Conservation (phyloP, 2,797 vertebrate species). For the Glyptemys insculpta region DNA sequence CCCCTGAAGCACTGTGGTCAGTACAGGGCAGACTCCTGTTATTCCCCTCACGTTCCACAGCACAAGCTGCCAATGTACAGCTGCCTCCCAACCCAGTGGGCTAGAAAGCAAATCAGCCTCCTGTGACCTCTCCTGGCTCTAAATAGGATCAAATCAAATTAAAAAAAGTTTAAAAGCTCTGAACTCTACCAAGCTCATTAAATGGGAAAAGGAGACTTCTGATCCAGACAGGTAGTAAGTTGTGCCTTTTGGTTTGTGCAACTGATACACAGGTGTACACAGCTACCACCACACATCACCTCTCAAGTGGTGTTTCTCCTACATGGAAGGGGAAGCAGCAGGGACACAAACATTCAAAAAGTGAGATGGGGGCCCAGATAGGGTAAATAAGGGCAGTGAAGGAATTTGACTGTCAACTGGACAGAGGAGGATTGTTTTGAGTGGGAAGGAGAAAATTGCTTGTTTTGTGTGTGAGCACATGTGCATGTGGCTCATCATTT, state of each 20-base stretch:
- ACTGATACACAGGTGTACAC: not conserved
- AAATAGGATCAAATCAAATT: not conserved
- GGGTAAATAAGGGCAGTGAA: not conserved
- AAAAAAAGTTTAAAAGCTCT: not conserved
- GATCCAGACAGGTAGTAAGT: not conserved
- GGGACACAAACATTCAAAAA: not conserved
- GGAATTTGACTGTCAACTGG: not conserved
- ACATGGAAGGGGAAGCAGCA: not conserved
- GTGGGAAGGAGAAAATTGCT: not conserved
- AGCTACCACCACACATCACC: too few relatives aligned
- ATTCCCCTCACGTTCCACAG: not conserved
- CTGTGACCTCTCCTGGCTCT: not conserved
- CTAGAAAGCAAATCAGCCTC: not conserved
- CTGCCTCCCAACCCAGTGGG: not conserved
- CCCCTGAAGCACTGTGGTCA: not conserved
- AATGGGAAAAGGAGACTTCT: accelerated
- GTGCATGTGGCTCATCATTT: not conserved
- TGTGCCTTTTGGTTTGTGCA: not conserved
- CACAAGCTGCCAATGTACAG: not conserved
- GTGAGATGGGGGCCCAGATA: too few relatives aligned
- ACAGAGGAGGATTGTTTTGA: not conserved
- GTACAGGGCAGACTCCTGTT: not conserved
- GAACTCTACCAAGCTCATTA: not conserved
- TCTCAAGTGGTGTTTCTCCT: not conserved
- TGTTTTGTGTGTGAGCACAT: not conserved